Conservation (phyloP, 2,797 vertebrate genomes). For the Neosilurus mollespiculum region DNA sequence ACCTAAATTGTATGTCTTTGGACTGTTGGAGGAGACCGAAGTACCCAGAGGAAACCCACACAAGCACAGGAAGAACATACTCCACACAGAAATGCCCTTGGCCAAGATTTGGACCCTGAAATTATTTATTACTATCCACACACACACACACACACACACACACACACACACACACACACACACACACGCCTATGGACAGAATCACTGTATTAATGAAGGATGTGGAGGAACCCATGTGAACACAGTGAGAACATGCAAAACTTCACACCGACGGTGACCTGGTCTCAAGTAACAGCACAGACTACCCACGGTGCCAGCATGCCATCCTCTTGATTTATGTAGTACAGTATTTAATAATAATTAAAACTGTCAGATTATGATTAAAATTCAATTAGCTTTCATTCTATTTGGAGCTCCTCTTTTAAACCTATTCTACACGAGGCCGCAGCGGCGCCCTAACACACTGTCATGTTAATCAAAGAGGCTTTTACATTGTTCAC, state of each 20-base stretch:
- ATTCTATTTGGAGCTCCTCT: conserved; percentile 17
- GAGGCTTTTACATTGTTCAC: neutral
- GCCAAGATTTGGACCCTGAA: too few species aligned
- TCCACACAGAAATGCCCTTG: too few species aligned
- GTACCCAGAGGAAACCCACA: too few species aligned
- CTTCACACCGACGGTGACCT: neutral
- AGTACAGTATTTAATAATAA: conserved; percentile 22
- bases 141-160: too few species aligned
- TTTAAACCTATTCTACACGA: neutral
- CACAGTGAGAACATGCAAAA: neutral
- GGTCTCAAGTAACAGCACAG: neutral
- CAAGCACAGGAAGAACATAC: too few species aligned
- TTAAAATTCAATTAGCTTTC: conserved; percentile 3
- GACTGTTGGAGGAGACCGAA: too few species aligned
- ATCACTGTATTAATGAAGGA: neutral
- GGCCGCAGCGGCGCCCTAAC: neutral
- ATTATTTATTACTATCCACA: too few species aligned
- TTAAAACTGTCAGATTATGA: conserved; percentile 20
- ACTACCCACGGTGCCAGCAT: neutral
- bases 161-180: neutral
- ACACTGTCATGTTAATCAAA: neutral
- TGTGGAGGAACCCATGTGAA: neutral
- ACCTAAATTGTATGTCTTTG: too few species aligned
- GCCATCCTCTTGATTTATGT: conserved; percentile 17
- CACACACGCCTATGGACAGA: neutral